Evolutionary conservation across 1,140 invertebrate genomes (phyloP), one percentile per base, ranked within the genome.

Genomic region (Drosophila sulfurigaster): DNA sequence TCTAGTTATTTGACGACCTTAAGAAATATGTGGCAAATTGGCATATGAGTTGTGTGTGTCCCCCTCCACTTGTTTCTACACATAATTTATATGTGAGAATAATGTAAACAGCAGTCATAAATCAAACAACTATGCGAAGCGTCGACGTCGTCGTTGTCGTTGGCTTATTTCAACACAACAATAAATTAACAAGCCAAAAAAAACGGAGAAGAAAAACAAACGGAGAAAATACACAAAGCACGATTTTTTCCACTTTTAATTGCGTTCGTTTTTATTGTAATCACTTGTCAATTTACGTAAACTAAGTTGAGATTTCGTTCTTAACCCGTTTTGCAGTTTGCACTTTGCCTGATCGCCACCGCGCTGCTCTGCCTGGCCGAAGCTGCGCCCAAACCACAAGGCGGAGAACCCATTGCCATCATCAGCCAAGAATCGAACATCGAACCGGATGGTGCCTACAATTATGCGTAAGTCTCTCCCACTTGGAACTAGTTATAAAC

Each of bases 341-440:
- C 76, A 63, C 57, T 92, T 71, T 78, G 92, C 59, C 69, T 92
- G 28, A 63, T 91, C 64, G 89, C 78, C 43, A 35, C 79, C n/a
- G 79, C 85, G n/a, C 49, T 88, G 72, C 67, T 87, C 46, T 78
- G 83, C 73, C 60, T 81, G 56, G 79, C 93, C 28, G 93, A 93
- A 20, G 93, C 91, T 13, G 81, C 91, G 32, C 93, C 94, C 41
- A 94, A 94, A 41, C 93, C 94, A 35, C 94, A 94, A 90, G 93
- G 93, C 41, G 91, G 87, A 3, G 94, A 94, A 54, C 94, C 94
- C 1, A 94, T 95, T 77, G 94, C 94, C 52, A 95, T 96, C 65
- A 92, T 96, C 13, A 95, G 94, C 74, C 95, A 95, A 83, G 94
- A 95, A 58, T 95, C 95, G 58, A 95, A 95, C 73, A 94, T 95